Conservation (phyloP, 2,888 invertebrate species). For the Cotesia congregata region DNA sequence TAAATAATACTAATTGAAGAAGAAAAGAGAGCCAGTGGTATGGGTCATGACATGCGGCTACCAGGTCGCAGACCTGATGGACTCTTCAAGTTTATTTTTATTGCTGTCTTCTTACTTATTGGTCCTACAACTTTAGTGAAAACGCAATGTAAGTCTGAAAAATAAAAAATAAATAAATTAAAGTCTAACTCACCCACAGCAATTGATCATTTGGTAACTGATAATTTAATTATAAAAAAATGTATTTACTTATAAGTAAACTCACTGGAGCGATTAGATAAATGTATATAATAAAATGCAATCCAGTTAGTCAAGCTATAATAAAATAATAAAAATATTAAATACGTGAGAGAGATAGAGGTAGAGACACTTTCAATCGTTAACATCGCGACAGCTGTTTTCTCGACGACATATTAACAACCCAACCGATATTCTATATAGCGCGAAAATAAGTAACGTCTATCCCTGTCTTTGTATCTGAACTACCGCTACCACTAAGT, state of each 20-base stretch:
- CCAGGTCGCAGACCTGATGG: conserved; percentile 51
- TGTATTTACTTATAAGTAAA: conserved; percentile 8
- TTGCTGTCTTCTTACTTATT: conserved; percentile 46
- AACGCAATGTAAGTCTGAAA: conserved; percentile 46
- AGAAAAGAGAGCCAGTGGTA: conserved; percentile 44
- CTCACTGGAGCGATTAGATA: conserved; percentile 9
- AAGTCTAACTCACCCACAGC: not conserved
- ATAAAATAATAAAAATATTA: not conserved
- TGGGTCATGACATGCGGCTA: conserved; percentile 51
- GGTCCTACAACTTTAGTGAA: conserved; percentile 40
- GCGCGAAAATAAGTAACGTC: conserved; percentile 10
- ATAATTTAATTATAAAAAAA: not conserved
- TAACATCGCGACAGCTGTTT: conserved; percentile 23
- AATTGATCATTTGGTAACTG: not conserved
- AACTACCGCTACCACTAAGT: not conserved
- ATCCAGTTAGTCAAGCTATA: conserved; percentile 10
- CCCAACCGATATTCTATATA: conserved; percentile 8
- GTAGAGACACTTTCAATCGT: conserved; percentile 25
- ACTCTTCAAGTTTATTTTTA: conserved; percentile 41
- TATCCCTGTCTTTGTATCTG: conserved; percentile 9
- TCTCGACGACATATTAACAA: conserved; percentile 9
- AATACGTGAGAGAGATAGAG: not conserved
- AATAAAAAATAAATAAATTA: conserved; percentile 15
- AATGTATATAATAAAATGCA: conserved; percentile 15
- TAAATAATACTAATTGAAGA: conserved; percentile 17